Percentiles rank a stretch among this genome's conserved stretches.
These are phyloP conservation scores for Plagodis pulveraria DNA, from an alignment of 2,888 invertebrate genomes.

Conservation along the genomic window DNA sequence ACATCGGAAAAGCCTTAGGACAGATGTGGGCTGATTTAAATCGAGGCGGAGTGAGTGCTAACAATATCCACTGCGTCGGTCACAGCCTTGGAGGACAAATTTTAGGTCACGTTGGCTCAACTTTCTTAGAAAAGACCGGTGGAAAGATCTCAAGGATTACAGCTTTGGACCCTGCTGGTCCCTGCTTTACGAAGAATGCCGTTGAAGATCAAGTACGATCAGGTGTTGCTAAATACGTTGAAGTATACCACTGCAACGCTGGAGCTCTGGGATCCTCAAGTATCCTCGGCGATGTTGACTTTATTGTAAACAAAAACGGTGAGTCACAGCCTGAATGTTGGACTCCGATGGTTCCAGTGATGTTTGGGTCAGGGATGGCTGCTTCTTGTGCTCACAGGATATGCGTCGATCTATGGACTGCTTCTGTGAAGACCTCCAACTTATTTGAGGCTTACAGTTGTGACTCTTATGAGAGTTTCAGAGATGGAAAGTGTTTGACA, in stretches of 20 bases:
- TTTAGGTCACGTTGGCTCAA: slow-evolving; percentile 63
- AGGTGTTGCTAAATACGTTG: slow-evolving; percentile 85
- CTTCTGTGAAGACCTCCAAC: slow-evolving; percentile 61
- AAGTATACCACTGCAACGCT: slow-evolving; percentile 86
- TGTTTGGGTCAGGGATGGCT: slow-evolving; percentile 69
- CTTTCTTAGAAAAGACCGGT: slow-evolving; percentile 57
- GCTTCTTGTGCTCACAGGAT: slow-evolving; percentile 72
- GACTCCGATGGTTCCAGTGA: slow-evolving; percentile 63
- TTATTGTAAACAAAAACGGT: slow-evolving; percentile 86
- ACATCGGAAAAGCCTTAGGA: slow-evolving; percentile 68
- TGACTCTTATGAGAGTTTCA: slow-evolving; percentile 63
- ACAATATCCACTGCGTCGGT: slow-evolving; percentile 69
- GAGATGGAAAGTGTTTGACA: slow-evolving; percentile 54
- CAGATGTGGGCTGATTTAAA: slow-evolving; percentile 56
- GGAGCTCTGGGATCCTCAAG: slow-evolving; percentile 78
- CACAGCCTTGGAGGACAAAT: slow-evolving; percentile 76
- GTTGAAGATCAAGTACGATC: slow-evolving; percentile 77
- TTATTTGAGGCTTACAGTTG: slow-evolving; percentile 67
- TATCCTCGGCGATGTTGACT: slow-evolving; percentile 83
- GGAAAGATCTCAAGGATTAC: slow-evolving; percentile 65
- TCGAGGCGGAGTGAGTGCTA: slow-evolving; percentile 59
- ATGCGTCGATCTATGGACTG: slow-evolving; percentile 67
- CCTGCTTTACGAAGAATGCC: slow-evolving; percentile 70
- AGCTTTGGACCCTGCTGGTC: slow-evolving; percentile 76
- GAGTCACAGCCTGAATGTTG: slow-evolving; percentile 82